Percentiles rank a stretch among this genome's conserved stretches.
Evolutionary conservation across 2,888 invertebrate species (phyloP).

Genomic region (Micropterix aruncella): DNA sequence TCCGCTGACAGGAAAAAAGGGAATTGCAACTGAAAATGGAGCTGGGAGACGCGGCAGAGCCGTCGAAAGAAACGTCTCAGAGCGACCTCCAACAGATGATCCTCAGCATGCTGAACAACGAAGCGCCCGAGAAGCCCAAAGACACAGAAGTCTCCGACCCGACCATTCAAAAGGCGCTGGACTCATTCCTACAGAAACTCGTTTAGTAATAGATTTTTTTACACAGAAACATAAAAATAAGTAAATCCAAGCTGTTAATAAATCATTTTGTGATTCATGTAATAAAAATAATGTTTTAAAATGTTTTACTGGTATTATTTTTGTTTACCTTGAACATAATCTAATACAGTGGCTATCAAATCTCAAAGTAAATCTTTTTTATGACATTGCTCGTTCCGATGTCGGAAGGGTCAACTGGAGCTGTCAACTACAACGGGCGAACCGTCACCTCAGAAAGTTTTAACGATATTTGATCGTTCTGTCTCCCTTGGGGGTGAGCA

Average conservation of each 20-base stretch:
- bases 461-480: too few relatives aligned
- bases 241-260: too few relatives aligned
- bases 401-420: too few relatives aligned
- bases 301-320: not conserved
- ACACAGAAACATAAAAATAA: conserved; percentile 17
- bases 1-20: conserved; percentile 55
- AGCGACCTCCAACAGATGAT: conserved; percentile 65
- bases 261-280: not conserved
- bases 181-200: conserved; percentile 44
- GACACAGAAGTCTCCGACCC: conserved; percentile 37
- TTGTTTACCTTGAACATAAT: too few relatives aligned
- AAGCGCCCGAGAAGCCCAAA: conserved; percentile 17
- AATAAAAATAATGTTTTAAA: not conserved
- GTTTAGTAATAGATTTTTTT: conserved; percentile 14
- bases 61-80: conserved; percentile 39
- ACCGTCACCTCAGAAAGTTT: too few relatives aligned
- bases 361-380: too few relatives aligned
- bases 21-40: conserved; percentile 64
- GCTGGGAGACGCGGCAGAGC: conserved; percentile 44
- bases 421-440: too few relatives aligned
- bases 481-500: too few relatives aligned
- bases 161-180: conserved; percentile 65
- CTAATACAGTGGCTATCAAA: too few relatives aligned
- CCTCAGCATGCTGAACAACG: conserved; percentile 60
- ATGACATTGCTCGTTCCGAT: too few relatives aligned